Evolutionary conservation across 2,797 vertebrate genomes (phyloP).

Genomic region (Megaceryle alcyon): DNA sequence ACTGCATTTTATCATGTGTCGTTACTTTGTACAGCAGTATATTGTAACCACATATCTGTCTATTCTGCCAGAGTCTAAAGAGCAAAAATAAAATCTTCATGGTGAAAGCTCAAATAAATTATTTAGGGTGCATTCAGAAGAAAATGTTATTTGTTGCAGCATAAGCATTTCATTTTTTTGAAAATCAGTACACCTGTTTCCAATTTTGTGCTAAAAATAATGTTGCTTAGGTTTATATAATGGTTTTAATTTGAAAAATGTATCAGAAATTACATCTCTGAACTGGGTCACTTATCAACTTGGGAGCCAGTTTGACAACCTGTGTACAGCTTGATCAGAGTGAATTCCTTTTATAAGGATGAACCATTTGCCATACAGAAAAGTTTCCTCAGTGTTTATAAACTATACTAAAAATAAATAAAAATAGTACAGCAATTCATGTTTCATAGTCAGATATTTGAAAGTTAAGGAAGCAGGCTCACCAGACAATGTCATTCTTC

Average conservation of each 20-base stretch:
- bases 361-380: not conserved
- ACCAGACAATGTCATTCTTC: not conserved
- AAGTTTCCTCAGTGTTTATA: not conserved
- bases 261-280: not conserved
- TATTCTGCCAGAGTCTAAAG: not conserved
- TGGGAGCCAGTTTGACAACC: not conserved
- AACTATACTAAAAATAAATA: not conserved
- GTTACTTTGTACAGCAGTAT: not conserved
- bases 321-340: not conserved
- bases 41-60: not conserved
- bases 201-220: conserved; percentile 10
- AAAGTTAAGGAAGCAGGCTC: not conserved
- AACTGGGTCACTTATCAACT: conserved; percentile 13
- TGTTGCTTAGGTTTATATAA: conserved; percentile 17
- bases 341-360: not conserved
- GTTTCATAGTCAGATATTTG: not conserved
- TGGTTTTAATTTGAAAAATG: not conserved
- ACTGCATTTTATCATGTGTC: not conserved
- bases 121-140: not conserved
- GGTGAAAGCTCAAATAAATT: not conserved
- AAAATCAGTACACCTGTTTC: not conserved
- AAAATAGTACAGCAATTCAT: not conserved
- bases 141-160: not conserved
- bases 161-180: not conserved
- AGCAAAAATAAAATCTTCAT: not conserved